Evolutionary conservation across 2,113 vertebrate genomes (phyloP), one percentile per base, ranked within the genome.

Genomic region (Crypturellus undulatus): DNA sequence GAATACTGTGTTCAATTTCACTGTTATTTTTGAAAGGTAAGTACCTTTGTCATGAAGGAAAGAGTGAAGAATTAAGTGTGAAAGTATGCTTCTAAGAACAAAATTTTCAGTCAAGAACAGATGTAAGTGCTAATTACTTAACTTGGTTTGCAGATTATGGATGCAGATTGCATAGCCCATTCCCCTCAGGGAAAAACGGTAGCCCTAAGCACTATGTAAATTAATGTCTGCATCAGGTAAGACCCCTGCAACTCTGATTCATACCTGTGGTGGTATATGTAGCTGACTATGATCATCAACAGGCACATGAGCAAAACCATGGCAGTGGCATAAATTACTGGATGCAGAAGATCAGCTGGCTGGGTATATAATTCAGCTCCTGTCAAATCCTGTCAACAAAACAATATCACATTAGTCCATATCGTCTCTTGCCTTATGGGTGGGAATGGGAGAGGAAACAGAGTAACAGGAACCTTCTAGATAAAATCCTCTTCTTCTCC

Each of bases 251-350:
- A 38, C 22, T 62, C 30, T 42, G 4, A 24, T 59, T 75, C 97
- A 94, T 97, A 99, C 99, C 98, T 99, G 98, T 99, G 99, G 92
- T 99, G 98, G 96, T 99, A 99, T 64, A 99, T 85, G 83, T 99
- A 99, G 85, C 98, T 99, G 95, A 98, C 62, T 30, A 99, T 98
- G 84, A 99, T 98, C 13, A 97, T 97, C 89, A 99, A 58, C 69
- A 99, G 98, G 92, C 99, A 98, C 52, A 99, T 92, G 8, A 99
- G 97, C 18, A 99, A 98, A 63, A 99, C 96, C 73, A 98, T 69
- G 3, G 98, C 97, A 1, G 99, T 98, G 15, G 98, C 98, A 43
- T 99, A 99, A 94, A 99, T 97, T 83, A 99, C 98, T 2, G 99
- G 99, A 87, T 99, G 99, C 78, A 99, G 95, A 40, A 98, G 98